Base-by-base conservation (phyloP, 2,888 invertebrate species). In the Volucella inflata region DNA sequence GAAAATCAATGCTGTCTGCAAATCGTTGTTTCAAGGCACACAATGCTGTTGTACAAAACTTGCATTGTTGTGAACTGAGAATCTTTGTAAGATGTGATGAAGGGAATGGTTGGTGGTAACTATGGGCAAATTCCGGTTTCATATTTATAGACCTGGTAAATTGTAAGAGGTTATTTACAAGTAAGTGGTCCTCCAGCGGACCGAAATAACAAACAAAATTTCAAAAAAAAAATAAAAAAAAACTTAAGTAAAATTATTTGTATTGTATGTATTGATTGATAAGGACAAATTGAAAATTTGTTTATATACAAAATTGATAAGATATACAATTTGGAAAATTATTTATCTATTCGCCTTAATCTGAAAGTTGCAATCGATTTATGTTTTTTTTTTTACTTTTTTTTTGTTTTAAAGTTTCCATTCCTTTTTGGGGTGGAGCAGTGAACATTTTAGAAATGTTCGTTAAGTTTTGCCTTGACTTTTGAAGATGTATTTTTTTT, bases 371-470 rank as follows among this genome's bases (percentile, higher is more conserved):
- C 80, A 80, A 75, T 84, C 74, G 51, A 57, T 50, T 36, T 42
- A 42, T 59, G 42, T 46, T 82, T 53, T 64, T 38, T 65, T 42
- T 51, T 71, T 72, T 46, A 44, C 17, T 46, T 74, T 72, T 60
- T 50, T 62, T 65, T 76, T 30, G 30, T 30, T 30, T 30, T 30
- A 30, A 30, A 30, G 30, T 30, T 30, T 30, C 30, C 30, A 30
- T 30, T 30, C 30, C 51, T 65, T 74, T 17, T 62, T 62, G 50
- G 42, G 50, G 36, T 67, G 60, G 8, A 4, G 1, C n/a, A 42
- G n/a, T 21, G 38, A 78, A 84, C 75, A 81, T 85, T 85, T 85
- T 42, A 85, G 46, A 77, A 81, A 85, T 85, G 81, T 81, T 81
- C 71, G 51, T 71, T 44, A 51, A 72, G 74, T 70, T 77, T 75